Evolutionary conservation across 2,888 invertebrate species (phyloP).

Genomic region (Drosophila anomelani): DNA sequence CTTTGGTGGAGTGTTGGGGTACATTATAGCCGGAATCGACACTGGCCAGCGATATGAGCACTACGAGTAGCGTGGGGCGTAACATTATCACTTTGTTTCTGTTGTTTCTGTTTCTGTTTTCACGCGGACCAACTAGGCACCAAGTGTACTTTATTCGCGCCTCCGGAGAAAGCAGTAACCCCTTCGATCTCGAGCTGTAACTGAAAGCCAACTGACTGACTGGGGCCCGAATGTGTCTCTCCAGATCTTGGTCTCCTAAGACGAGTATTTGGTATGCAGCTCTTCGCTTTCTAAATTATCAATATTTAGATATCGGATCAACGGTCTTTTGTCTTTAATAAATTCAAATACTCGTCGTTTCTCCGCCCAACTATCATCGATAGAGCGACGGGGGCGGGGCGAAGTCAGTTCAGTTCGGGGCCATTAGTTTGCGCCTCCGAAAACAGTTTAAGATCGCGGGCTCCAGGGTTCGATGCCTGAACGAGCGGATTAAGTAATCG

Average conservation of each 20-base stretch:
- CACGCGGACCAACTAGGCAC: slow-evolving; percentile 19
- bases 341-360: slow-evolving; percentile 65
- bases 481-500: slow-evolving; percentile 63
- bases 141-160: slow-evolving; percentile 36
- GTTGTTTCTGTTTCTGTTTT: slow-evolving; percentile 4
- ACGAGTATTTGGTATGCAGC: slow-evolving; percentile 44
- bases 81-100: slow-evolving; percentile 61
- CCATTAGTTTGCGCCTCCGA: slow-evolving; percentile 62
- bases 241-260: slow-evolving; percentile 23
- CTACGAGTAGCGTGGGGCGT: slow-evolving; percentile 58
- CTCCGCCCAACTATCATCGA: slow-evolving; percentile 67
- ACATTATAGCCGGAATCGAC: slow-evolving; percentile 72
- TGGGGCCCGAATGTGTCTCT: slow-evolving; percentile 18
- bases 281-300: slow-evolving; percentile 69
- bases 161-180: slow-evolving; percentile 32
- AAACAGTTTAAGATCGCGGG: slow-evolving; percentile 17
- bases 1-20: slow-evolving; percentile 19
- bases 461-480: slow-evolving; percentile 35
- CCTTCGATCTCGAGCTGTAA: slow-evolving; percentile 31
- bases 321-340: slow-evolving; percentile 21
- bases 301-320: slow-evolving; percentile 44
- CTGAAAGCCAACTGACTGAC: slow-evolving; percentile 32
- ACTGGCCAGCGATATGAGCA: slow-evolving; percentile 67
- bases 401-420: slow-evolving; percentile 26
- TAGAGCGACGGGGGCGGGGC: slow-evolving; percentile 34